Evolutionary conservation across 2,113 vertebrate species (phyloP).

Genomic region (Ahaetulla prasina): DNA sequence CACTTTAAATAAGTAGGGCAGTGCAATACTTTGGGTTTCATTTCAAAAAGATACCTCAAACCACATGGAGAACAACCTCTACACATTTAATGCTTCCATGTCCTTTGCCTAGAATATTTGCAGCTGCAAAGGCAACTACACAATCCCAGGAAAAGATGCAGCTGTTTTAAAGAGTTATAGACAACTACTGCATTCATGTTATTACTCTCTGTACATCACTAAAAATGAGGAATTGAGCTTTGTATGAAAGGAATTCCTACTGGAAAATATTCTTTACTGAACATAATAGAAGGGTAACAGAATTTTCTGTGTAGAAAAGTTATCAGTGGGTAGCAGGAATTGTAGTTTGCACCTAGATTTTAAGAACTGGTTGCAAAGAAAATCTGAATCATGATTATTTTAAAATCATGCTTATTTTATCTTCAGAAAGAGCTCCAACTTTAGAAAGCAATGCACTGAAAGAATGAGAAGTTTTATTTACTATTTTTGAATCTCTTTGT

Average conservation of each 20-base stretch:
- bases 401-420: too few relatives aligned
- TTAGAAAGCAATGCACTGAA: background rate
- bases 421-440: background rate
- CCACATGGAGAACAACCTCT: background rate
- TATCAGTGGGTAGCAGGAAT: background rate
- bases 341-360: background rate
- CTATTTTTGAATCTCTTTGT: background rate
- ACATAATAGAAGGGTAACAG: background rate
- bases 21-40: background rate
- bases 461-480: constrained; percentile 3
- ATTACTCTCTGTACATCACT: background rate
- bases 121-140: background rate
- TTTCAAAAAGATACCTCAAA: background rate
- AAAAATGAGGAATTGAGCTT: background rate
- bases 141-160: background rate
- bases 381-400: background rate
- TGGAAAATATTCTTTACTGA: background rate
- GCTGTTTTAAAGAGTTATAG: background rate
- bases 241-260: background rate
- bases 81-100: background rate
- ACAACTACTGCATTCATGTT: background rate
- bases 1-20: background rate
- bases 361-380: background rate
- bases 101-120: background rate
- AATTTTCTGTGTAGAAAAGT: background rate